Conservation (phyloP, 1,140 invertebrate species). For the Caenorhabditis remanei region DNA sequence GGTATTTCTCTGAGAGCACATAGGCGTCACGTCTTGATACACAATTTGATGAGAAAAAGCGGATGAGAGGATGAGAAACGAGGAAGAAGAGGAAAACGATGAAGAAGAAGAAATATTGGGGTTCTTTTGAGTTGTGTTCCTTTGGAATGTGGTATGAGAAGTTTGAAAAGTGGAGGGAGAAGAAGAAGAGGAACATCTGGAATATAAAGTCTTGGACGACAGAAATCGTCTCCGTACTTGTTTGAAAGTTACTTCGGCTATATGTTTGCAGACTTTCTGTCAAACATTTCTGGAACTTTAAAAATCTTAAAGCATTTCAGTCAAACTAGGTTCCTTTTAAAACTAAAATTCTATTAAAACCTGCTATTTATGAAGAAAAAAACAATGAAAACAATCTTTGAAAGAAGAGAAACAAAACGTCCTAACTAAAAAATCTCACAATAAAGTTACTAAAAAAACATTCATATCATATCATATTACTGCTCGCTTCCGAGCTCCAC, state of each 20-base stretch:
- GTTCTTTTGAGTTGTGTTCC: constrained; percentile 45
- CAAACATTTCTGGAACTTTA: too few relatives aligned
- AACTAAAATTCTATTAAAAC: too few relatives aligned
- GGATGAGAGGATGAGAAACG: constrained; percentile 29
- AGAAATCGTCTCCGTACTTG: background rate
- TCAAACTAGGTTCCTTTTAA: too few relatives aligned
- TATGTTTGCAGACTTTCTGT: too few relatives aligned
- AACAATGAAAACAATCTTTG: background rate
- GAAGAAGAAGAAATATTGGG: constrained; percentile 17
- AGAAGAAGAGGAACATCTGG: constrained; percentile 14
- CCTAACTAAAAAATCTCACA: constrained; percentile 5
- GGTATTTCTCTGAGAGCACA: background rate
- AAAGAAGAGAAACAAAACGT: background rate
- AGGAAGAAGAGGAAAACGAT: background rate
- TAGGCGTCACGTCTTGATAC: constrained; percentile 47
- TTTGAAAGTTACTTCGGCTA: background rate
- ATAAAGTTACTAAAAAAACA: background rate
- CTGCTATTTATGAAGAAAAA: too few relatives aligned
- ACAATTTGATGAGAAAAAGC: constrained; percentile 5
- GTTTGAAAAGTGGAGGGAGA: background rate
- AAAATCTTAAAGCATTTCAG: too few relatives aligned
- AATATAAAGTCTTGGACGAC: constrained; percentile 1
- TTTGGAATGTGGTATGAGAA: constrained; percentile 47
- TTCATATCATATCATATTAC: constrained; percentile 7
- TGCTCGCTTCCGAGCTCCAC: constrained; percentile 69